Percentiles rank a stretch among this genome's conserved stretches.
These are phyloP conservation scores for Leptosomus discolor DNA, from an alignment of 2,113 vertebrate species.

Conservation along the genomic window DNA sequence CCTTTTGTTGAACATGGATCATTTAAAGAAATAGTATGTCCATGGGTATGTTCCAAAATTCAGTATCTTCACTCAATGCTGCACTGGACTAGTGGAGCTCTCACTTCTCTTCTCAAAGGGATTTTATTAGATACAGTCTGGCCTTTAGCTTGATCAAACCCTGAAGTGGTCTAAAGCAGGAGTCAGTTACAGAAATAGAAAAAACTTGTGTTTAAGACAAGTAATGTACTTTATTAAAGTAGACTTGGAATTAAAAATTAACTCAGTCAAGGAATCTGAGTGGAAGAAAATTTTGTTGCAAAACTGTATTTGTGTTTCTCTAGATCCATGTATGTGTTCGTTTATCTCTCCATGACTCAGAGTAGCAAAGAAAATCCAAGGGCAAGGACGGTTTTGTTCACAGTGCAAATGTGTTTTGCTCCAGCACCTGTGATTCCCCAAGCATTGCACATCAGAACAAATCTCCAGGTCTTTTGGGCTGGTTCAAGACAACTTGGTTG, in stretches of 20 bases:
- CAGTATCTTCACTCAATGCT: not conserved
- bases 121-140: not conserved
- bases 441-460: not conserved
- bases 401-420: not conserved
- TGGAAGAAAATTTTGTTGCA: not conserved
- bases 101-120: not conserved
- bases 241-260: not conserved
- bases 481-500: not conserved
- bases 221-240: not conserved
- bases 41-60: not conserved
- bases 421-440: not conserved
- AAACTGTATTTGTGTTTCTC: not conserved
- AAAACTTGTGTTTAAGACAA: not conserved
- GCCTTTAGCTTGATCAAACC: not conserved
- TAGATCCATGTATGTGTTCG: not conserved
- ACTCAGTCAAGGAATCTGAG: not conserved
- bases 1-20: not conserved
- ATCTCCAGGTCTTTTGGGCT: not conserved
- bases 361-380: not conserved
- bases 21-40: fast-evolving
- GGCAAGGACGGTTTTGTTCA: not conserved
- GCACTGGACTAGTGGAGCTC: not conserved
- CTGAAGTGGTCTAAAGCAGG: not conserved
- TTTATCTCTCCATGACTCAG: not conserved
- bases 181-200: not conserved